Percentiles rank a stretch among this genome's conserved stretches.
phyloP scores from a whole-genome alignment of 2,113 vertebrate species.

The Athene cunicularia region DNA sequence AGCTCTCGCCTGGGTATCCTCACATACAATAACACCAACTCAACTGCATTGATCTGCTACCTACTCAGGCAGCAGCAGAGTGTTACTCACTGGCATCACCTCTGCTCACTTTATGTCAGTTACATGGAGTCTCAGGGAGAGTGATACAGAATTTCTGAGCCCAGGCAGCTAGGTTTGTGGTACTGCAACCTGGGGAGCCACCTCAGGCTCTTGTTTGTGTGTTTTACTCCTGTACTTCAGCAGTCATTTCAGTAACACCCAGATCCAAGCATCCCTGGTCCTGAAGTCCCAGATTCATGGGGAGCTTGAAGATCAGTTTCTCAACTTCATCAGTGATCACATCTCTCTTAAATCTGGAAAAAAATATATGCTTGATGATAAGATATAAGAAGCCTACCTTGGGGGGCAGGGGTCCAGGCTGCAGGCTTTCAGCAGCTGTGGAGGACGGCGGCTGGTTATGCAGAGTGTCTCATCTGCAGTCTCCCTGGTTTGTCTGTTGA shows the following conservation, averaged over 20 bases:
- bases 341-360: neutral
- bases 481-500: constrained; percentile 93
- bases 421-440: constrained; percentile 87
- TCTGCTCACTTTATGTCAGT: neutral
- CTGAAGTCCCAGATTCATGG: neutral
- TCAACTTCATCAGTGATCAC: neutral
- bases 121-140: neutral
- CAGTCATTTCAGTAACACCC: neutral
- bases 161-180: neutral
- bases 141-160: neutral
- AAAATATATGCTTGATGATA: neutral
- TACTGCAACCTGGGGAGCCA: neutral
- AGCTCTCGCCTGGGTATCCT: neutral
- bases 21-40: neutral
- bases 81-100: neutral
- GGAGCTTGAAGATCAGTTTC: constrained; percentile 41
- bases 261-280: neutral
- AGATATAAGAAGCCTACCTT: constrained; percentile 76
- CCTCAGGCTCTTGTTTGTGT: neutral
- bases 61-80: neutral
- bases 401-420: constrained; percentile 88
- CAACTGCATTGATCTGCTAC: rapidly evolving
- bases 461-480: constrained; percentile 82
- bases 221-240: neutral
- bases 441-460: constrained; percentile 83